Evolutionary conservation across 2,797 vertebrate species (phyloP).

Genomic region (Parauchenoglanis punctatus): DNA sequence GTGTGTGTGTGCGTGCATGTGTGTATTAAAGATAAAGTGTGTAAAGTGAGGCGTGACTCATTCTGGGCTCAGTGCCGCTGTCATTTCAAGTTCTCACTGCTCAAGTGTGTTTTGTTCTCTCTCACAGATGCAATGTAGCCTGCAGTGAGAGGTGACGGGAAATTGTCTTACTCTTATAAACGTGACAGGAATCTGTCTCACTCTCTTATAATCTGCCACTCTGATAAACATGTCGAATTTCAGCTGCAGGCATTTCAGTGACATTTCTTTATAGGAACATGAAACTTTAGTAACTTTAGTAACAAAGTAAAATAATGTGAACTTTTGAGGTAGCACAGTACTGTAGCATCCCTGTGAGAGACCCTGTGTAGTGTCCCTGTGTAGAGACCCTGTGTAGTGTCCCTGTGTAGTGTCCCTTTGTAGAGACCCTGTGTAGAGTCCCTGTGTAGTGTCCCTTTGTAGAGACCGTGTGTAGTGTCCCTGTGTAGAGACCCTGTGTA

Average conservation of each 20-base stretch:
- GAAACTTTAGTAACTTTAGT: background rate
- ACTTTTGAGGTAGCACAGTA: background rate
- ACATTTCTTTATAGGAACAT: background rate
- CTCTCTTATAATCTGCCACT: background rate
- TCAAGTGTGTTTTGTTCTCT: background rate
- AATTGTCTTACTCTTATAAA: background rate
- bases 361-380: background rate
- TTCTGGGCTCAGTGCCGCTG: background rate
- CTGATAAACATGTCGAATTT: background rate
- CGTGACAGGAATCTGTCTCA: background rate
- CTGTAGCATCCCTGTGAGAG: background rate
- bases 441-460: too few species aligned
- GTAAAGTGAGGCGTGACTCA: background rate
- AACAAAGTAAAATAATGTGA: background rate
- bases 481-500: too few species aligned
- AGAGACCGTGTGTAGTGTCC: too few species aligned
- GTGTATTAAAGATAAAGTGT: conserved; percentile 27
- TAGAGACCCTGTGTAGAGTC: too few species aligned
- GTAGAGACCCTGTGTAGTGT: background rate
- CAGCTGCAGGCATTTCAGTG: background rate
- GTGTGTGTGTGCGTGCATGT: conserved; percentile 48
- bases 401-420: background rate
- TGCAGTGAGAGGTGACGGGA: background rate
- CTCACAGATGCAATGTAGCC: background rate
- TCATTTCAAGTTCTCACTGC: background rate